Base-by-base conservation (phyloP, 2,113 vertebrate species). In the Entelurus aequoreus region DNA sequence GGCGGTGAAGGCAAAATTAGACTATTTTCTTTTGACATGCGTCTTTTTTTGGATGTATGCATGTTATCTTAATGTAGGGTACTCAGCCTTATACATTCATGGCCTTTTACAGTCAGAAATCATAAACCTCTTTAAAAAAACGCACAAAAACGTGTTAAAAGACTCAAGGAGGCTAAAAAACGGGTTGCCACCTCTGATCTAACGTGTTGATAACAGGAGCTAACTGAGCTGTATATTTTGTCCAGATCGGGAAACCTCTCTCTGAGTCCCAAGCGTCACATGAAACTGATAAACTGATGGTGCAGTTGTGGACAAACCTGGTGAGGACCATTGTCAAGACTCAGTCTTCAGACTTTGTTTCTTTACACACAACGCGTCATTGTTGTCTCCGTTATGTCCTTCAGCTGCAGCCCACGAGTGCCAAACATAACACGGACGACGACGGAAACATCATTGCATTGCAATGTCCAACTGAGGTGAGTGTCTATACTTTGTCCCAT, bases 281-380 rank as follows among this genome's bases (percentile, higher is more conserved):
- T 5, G 77, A 78, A 47, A 78, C 66, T 15, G 77, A 89, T 55
- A 60, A 66, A 28, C 68, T 88, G 62, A 62, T 75, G 63, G 50
- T 87, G 49, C 86, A 87, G 75, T 68, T 87, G 80, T 90, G 88
- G 88, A 70, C 60, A 7, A 85, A 86, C 71, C 58, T 90, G 85
- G 88, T 90, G 69, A 83, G 86, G 15, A 16, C 48, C 37, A 12
- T 59, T 15, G 7, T 53, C 8, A 14, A 35, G 14, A 9, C 6
- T 15, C 44, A 16, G 19, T 48, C 14, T 49, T 61, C 14, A 35
- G 1, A 16, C 5, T 10, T 48, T 4, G 8, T 3, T 53, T 53
- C 16, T 10, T 53, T 19, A 35, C 42, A 66, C 47, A 65, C 9
- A 47, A 15, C 54, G n/a, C 16, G 52, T 46, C 19, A 8, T 53